Conservation (phyloP, 2,797 vertebrate species). For the Hozukius guyotensis region DNA sequence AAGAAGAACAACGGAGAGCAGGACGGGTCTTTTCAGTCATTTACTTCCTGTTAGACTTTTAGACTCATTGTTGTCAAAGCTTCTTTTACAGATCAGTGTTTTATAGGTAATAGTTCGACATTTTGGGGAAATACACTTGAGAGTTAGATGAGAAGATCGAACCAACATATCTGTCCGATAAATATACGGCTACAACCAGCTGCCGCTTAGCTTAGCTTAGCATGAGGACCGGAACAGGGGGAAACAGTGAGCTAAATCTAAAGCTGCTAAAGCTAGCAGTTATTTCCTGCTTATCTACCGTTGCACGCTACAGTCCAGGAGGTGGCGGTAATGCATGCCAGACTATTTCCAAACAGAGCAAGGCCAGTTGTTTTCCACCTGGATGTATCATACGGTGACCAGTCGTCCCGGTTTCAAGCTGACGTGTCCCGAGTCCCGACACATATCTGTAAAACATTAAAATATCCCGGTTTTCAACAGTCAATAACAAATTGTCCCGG, state of each 20-base stretch:
- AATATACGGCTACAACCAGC: background rate
- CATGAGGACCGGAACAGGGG: background rate
- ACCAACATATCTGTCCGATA: background rate
- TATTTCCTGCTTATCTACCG: background rate
- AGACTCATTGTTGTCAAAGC: conserved; percentile 10
- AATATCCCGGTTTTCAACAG: too few species aligned
- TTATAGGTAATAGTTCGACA: conserved; percentile 19
- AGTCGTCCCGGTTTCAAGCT: too few species aligned
- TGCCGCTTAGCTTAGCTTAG: background rate
- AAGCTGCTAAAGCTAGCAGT: background rate
- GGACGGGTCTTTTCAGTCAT: conserved; percentile 32
- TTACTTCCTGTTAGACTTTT: conserved; percentile 24
- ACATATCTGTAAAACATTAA: too few species aligned
- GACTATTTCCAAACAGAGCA: background rate
- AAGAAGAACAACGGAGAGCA: conserved; percentile 44
- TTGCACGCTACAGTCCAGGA: background rate
- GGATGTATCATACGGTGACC: too few species aligned
- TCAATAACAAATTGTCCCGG: too few species aligned
- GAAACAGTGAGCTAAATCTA: background rate
- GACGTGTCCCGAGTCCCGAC: too few species aligned
- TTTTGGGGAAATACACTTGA: conserved; percentile 2
- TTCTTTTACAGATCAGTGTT: conserved; percentile 59
- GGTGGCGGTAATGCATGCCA: background rate
- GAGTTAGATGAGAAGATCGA: background rate
- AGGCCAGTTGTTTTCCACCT: background rate